phyloP scores from a whole-genome alignment of 2,113 vertebrate species.

The Marmota flaviventris region DNA sequence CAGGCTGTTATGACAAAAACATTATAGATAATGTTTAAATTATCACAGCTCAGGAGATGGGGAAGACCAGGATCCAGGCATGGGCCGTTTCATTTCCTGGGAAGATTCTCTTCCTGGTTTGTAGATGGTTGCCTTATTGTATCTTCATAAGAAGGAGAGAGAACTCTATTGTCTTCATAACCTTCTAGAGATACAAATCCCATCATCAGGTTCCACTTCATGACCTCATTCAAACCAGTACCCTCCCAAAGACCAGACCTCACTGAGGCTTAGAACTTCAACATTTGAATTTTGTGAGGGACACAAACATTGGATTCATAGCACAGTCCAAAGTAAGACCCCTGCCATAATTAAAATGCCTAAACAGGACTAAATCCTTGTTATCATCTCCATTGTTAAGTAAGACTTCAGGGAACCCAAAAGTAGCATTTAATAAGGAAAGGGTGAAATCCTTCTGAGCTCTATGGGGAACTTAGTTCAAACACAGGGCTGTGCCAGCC shows the following conservation, averaged over 20 bases:
- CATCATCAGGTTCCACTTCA: background rate
- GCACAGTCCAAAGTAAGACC: background rate
- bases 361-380: background rate
- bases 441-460: background rate
- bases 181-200: background rate
- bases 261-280: background rate
- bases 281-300: background rate
- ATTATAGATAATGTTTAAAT: background rate
- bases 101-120: background rate
- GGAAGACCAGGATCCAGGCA: background rate
- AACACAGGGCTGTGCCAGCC: accelerated
- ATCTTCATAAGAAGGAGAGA: background rate
- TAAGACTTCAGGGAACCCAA: background rate
- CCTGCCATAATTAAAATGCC: background rate
- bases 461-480: background rate
- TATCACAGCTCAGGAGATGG: background rate
- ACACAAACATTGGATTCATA: background rate
- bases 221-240: background rate
- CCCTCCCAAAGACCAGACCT: background rate
- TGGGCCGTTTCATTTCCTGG: background rate
- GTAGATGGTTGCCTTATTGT: background rate
- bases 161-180: background rate
- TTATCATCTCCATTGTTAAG: background rate
- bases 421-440: background rate
- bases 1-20: background rate